Conservation (phyloP, 2,113 vertebrate genomes). For the Clupea harengus region DNA sequence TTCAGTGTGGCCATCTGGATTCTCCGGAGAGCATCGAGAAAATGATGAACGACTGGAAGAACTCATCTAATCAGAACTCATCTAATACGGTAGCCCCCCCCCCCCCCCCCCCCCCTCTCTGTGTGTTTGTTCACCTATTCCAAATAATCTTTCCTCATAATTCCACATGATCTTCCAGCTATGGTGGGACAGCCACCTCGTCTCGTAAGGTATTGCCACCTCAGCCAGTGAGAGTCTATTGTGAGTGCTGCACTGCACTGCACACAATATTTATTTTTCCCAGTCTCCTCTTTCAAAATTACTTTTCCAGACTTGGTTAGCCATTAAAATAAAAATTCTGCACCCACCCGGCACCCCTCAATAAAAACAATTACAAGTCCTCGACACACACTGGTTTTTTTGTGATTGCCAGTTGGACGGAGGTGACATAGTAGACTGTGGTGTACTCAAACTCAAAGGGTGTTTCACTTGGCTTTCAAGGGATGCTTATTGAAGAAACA, state of each 20-base stretch:
- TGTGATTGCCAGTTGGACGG: conserved; percentile 8
- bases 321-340: conserved; percentile 13
- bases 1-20: conserved; percentile 66
- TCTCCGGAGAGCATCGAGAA: conserved; percentile 38
- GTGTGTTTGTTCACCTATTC: background rate
- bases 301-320: conserved; percentile 13
- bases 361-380: conserved; percentile 38
- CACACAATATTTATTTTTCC: conserved; percentile 31
- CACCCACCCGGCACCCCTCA: conserved; percentile 36
- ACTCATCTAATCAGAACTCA: conserved; percentile 4
- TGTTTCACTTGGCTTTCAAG: background rate
- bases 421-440: background rate
- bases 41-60: conserved; percentile 28
- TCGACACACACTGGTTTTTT: conserved; percentile 21
- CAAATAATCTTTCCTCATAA: too few relatives aligned
- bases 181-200: conserved; percentile 11
- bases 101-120: background rate
- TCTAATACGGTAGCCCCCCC: conserved; percentile 30
- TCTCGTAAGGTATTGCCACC: background rate
- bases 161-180: too few relatives aligned
- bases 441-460: background rate
- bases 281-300: conserved; percentile 9
- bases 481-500: background rate
- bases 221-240: conserved; percentile 29
- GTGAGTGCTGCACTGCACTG: background rate